Evolutionary conservation across 2,888 invertebrate species (phyloP).

Genomic region (Fragum fragum): DNA sequence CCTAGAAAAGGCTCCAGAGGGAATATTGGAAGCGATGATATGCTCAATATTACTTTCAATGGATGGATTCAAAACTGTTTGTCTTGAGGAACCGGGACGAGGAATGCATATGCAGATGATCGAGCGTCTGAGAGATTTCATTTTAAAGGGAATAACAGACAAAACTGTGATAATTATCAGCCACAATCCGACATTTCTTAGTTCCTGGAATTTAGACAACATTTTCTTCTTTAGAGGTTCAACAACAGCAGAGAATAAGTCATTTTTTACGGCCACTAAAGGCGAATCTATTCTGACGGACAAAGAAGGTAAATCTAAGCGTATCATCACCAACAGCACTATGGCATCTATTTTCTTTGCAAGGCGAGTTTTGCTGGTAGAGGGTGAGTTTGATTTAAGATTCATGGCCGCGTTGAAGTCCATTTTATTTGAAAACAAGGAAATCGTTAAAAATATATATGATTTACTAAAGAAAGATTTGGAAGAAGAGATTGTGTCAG

Average conservation of each 20-base stretch:
- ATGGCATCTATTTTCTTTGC: conserved; percentile 11
- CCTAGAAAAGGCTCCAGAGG: conserved; percentile 26
- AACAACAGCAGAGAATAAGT: background rate
- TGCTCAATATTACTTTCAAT: conserved; percentile 22
- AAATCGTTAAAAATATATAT: too few relatives aligned
- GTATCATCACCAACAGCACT: conserved; percentile 4
- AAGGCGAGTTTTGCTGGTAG: conserved; percentile 15
- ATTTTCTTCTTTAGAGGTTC: conserved; percentile 2
- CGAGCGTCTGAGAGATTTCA: conserved; percentile 31
- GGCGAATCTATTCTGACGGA: background rate
- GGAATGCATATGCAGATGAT: conserved; percentile 47
- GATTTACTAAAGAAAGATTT: too few relatives aligned
- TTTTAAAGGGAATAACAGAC: conserved; percentile 1
- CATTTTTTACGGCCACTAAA: background rate
- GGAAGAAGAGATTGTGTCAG: too few relatives aligned
- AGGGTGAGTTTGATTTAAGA: background rate
- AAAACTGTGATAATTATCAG: conserved; percentile 17
- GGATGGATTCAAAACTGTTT: conserved; percentile 26
- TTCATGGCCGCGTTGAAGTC: background rate
- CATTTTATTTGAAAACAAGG: background rate
- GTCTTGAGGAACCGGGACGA: conserved; percentile 36
- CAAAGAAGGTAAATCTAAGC: background rate
- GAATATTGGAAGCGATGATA: conserved; percentile 28
- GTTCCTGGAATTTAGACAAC: background rate
- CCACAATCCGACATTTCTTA: conserved; percentile 13